phyloP scores from a whole-genome alignment of 2,888 invertebrate genomes.

The Campoplex capitator region DNA sequence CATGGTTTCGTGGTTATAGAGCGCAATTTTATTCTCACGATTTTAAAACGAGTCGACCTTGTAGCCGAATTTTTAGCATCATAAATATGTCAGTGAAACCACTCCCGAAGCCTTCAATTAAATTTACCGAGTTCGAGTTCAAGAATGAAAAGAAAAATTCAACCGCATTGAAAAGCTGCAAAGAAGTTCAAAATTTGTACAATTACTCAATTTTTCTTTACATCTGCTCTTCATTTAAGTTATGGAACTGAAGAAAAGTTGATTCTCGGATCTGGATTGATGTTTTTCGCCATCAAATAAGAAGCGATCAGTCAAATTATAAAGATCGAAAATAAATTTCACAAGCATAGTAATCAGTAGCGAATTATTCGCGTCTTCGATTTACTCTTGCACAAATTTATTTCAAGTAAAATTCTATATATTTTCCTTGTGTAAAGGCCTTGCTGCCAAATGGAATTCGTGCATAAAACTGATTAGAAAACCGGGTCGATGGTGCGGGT shows the following conservation, averaged over 20 bases:
- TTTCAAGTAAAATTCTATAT: slow-evolving; percentile 1
- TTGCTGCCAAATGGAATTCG: slow-evolving; percentile 57
- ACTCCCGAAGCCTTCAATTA: not conserved
- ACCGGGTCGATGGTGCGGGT: slow-evolving; percentile 41
- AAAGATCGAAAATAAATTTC: not conserved
- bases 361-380: not conserved
- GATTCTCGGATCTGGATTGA: not conserved
- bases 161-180: not conserved
- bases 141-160: not conserved
- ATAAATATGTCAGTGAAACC: not conserved
- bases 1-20: not conserved
- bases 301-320: not conserved
- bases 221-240: no score
- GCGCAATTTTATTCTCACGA: not conserved
- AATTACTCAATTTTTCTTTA: not conserved
- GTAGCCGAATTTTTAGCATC: not conserved
- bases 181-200: not conserved
- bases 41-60: slow-evolving; percentile 8
- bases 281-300: not conserved
- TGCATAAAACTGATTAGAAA: slow-evolving; percentile 63
- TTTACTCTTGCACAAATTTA: not conserved
- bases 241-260: not conserved
- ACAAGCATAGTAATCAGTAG: not conserved
- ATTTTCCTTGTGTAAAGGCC: slow-evolving; percentile 9
- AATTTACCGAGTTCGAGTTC: not conserved